A percentile compares a stretch with the other conserved stretches of the same genome.
phyloP scores from a whole-genome alignment of 1,140 invertebrate genomes.

The Phymastichus coffea region DNA sequence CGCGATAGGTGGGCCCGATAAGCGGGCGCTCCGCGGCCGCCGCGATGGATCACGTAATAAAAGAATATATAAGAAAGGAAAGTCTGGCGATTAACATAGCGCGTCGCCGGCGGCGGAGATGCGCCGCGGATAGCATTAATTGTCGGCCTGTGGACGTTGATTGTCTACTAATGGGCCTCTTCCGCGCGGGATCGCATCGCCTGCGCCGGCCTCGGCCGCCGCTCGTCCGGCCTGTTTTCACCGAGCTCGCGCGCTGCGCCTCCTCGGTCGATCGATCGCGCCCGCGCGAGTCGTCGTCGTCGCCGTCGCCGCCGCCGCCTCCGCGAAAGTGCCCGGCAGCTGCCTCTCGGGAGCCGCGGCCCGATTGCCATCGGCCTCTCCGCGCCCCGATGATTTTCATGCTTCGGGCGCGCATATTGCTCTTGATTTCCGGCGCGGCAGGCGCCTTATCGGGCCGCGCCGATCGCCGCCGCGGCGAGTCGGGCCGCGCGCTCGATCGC shows the following conservation, averaged over 20 bases:
- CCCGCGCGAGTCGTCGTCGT: too few relatives aligned
- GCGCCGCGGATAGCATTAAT: conserved; percentile 48
- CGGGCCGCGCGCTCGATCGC: conserved; percentile 43
- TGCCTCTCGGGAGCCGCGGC: too few relatives aligned
- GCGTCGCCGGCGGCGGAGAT: conserved; percentile 23
- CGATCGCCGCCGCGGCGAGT: conserved; percentile 47
- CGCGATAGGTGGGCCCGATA: too few relatives aligned
- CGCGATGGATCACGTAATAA: too few relatives aligned
- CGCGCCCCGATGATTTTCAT: too few relatives aligned
- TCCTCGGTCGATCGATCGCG: too few relatives aligned
- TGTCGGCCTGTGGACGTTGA: conserved; percentile 47
- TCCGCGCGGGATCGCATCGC: conserved; percentile 35
- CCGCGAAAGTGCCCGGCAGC: too few relatives aligned
- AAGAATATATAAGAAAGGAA: too few relatives aligned
- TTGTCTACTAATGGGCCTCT: conserved; percentile 51
- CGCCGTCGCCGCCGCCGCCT: too few relatives aligned
- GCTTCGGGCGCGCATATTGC: conserved; percentile 52
- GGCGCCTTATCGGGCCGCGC: conserved; percentile 33
- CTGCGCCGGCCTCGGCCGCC: conserved; percentile 31
- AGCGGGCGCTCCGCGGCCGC: too few relatives aligned
- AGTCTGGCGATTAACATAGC: conserved; percentile 54
- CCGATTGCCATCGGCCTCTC: too few relatives aligned
- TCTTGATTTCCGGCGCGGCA: conserved; percentile 47
- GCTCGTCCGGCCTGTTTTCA: conserved; percentile 30
- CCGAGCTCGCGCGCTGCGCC: conserved; percentile 1